Base-by-base conservation (phyloP, 2,888 invertebrate species). In the Rhamphomyia laevipes region DNA sequence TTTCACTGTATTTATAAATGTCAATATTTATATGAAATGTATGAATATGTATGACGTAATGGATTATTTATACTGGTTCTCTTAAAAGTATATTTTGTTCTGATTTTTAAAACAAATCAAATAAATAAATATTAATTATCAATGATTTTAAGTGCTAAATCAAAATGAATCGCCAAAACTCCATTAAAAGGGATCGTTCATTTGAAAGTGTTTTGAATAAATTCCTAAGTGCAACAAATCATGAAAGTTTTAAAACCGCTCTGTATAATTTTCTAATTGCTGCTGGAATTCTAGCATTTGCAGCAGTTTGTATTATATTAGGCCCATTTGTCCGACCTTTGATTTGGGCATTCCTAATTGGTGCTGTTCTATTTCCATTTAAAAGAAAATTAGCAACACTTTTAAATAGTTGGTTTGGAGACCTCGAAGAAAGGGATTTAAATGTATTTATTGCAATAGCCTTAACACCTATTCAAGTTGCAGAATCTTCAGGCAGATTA, bases 351-450 rank as follows among this genome's bases (percentile, higher is more conserved):
- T 74, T 94, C 49, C 74, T 99, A 31, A 90, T 94, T 61, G 99
- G 99, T n/a, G 93, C 95, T 1, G 86, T 95, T 37, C 75, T 97
- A n/a, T 92, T 94, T 68, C 97, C 97, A 0, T 85, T 94, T 63
- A 97, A 97, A 68, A 78, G 84, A 53, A 82, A 80, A 49, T 68
- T 95, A 42, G 82, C 91, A 1, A 80, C 81, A 51, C 73, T 78
- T 52, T 75, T 91, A 18, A 81, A 85, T 58, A 76, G 79, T 56
- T 93, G 93, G 92, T 84, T 91, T 62, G 75, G 78, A 60, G 72
- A 74, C 47, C 65, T 85, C 40, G 83, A 86, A 61, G 75, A 77
- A 52, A 76, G 80, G 0, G 75, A 80, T 53, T 81, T 78, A 5
- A 84, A 85, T 57, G 73, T 86, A 35, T 61, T 85, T 43, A 63